Evolutionary conservation across 2,113 vertebrate species (phyloP).

Genomic region (Dromiciops gliroides): DNA sequence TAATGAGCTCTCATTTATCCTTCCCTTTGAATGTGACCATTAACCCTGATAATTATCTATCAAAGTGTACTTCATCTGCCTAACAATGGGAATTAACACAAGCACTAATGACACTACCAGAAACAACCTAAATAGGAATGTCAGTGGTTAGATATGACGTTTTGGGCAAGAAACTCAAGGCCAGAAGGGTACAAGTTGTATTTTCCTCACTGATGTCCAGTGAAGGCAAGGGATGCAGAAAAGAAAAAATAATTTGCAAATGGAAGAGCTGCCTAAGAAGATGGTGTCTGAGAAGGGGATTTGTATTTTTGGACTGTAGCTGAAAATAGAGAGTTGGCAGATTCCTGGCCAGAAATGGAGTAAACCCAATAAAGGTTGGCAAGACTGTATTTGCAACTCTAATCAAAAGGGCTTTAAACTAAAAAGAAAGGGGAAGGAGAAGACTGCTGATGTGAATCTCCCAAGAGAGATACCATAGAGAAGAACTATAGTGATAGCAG

Average conservation of each 20-base stretch:
- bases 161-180: not conserved
- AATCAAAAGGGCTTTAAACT: not conserved
- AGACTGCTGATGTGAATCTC: not conserved
- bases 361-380: not conserved
- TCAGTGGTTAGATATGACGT: not conserved
- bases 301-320: not conserved
- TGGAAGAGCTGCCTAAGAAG: not conserved
- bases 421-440: not conserved
- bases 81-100: not conserved
- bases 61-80: not conserved
- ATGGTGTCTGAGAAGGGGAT: not conserved
- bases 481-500: not conserved
- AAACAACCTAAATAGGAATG: not conserved
- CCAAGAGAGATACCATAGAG: not conserved
- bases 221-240: not conserved
- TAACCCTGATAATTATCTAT: not conserved
- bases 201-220: not conserved
- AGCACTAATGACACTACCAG: not conserved
- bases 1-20: not conserved
- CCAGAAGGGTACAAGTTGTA: not conserved
- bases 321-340: not conserved
- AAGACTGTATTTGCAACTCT: not conserved
- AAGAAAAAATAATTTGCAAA: not conserved
- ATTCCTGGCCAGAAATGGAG: not conserved
- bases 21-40: not conserved